Evolutionary conservation across 1,140 invertebrate species (phyloP).

Genomic region (Whitmania pigra): DNA sequence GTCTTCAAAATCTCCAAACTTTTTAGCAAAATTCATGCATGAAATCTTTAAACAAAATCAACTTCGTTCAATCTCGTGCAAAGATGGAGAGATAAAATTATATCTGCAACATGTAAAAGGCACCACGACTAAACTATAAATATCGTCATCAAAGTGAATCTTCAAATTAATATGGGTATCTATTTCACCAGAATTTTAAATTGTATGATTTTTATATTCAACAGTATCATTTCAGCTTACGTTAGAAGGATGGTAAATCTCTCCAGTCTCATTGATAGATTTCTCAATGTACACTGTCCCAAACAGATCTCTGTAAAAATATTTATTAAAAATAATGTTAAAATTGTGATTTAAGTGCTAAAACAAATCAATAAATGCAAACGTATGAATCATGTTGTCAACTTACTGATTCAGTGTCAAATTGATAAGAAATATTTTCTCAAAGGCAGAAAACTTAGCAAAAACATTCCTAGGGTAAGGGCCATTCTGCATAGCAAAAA

Average conservation of each 20-base stretch:
- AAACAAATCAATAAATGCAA: background rate
- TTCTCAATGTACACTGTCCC: conserved; percentile 2
- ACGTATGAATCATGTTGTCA: background rate
- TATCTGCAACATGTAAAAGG: too few relatives aligned
- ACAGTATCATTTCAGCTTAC: background rate
- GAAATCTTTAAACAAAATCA: too few relatives aligned
- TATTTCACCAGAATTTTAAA: too few relatives aligned
- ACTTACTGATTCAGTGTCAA: background rate
- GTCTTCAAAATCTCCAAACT: too few relatives aligned
- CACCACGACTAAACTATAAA: too few relatives aligned
- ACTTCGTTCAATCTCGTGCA: too few relatives aligned
- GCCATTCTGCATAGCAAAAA: conserved; percentile 8
- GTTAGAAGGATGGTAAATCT: background rate
- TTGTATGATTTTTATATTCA: too few relatives aligned
- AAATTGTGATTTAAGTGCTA: background rate
- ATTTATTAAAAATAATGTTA: background rate
- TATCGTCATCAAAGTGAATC: too few relatives aligned
- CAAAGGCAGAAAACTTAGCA: background rate
- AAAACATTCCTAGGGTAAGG: background rate
- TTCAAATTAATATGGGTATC: too few relatives aligned
- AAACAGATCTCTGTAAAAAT: conserved; percentile 8
- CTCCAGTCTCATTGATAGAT: conserved; percentile 9
- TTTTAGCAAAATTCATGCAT: too few relatives aligned
- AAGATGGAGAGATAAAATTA: too few relatives aligned
- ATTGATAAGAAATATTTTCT: conserved; percentile 7